Percentiles rank a stretch among this genome's conserved stretches.
Evolutionary conservation across 2,888 invertebrate species (phyloP).

Genomic region (Drosophila formosana): DNA sequence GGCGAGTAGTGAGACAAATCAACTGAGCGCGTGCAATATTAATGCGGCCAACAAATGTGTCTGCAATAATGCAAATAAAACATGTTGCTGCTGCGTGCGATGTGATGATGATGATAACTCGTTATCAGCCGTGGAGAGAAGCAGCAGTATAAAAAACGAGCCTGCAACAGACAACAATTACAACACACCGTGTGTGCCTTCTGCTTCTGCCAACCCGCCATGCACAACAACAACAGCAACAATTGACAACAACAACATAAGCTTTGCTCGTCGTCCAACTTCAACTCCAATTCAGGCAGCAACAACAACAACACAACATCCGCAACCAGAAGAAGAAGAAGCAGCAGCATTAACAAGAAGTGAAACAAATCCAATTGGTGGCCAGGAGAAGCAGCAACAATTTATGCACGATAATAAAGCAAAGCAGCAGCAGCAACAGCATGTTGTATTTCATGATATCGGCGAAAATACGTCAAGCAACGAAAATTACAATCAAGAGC

Average conservation of each 20-base stretch:
- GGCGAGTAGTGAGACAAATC: slow-evolving; percentile 20
- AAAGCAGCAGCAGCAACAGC: slow-evolving; percentile 38
- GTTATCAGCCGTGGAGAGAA: slow-evolving; percentile 54
- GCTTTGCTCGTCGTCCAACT: slow-evolving; percentile 31
- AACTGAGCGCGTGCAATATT: slow-evolving; percentile 43
- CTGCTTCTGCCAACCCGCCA: slow-evolving; percentile 40
- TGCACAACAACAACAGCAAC: slow-evolving; percentile 25
- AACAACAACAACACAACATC: slow-evolving; percentile 40
- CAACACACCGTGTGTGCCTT: slow-evolving; percentile 72
- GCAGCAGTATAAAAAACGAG: slow-evolving; percentile 50
- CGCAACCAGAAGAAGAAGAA: slow-evolving; percentile 30
- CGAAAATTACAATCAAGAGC: slow-evolving; percentile 63
- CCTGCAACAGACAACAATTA: slow-evolving; percentile 53
- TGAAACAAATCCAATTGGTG: slow-evolving; percentile 38
- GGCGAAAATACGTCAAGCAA: slow-evolving; percentile 43
- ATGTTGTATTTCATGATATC: slow-evolving; percentile 39
- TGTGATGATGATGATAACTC: slow-evolving; percentile 68
- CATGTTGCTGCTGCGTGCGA: slow-evolving; percentile 57
- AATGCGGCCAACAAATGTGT: slow-evolving; percentile 49
- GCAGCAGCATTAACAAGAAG: slow-evolving; percentile 14
- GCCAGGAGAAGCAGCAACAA: slow-evolving; percentile 36
- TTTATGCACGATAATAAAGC: slow-evolving; percentile 45
- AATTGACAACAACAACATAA: slow-evolving; percentile 43
- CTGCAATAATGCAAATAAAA: slow-evolving; percentile 52
- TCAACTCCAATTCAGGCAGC: slow-evolving; percentile 26